Base-by-base conservation (phyloP, 2,797 vertebrate genomes). In the Yasuhikotakia modesta region DNA sequence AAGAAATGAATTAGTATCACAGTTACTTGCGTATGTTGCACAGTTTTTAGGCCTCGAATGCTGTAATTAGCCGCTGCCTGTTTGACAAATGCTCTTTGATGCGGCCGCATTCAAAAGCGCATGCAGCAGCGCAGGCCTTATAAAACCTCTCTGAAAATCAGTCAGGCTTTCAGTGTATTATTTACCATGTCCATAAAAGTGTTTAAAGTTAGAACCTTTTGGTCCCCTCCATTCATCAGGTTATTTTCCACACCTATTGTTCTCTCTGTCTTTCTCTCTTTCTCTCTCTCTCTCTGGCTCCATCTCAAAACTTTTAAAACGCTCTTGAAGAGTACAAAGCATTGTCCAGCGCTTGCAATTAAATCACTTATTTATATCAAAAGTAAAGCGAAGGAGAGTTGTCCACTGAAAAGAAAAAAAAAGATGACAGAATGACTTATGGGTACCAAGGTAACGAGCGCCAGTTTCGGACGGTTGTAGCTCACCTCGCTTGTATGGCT, bases 81-180 rank as follows among this genome's bases (percentile, higher is more conserved):
- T 88, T 87, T 90, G 84, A 71, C 86, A 83, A 86, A 86, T 82
- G 77, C 77, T 80, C 81, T 91, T 84, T 85, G 83, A 90, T 87
- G 82, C 69, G 76, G 65, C 80, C 48, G 67, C 86, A 89, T 88
- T 89, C 82, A 89, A 89, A 90, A 84, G 78, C 67, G 82, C 72
- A 75, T 66, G 53, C 79, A 88, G 83, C 87, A 87, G 85, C 69
- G 82, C 81, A 87, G 70, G 73, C 27, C 71, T 78, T 79, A 79
- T 79, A 84, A 83, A 79, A 76, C 27, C 71, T 79, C 79, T 80
- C 79, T 82, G 83, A 79, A 78, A 89, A 85, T 86, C 82, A 81
- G 82, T 90, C 83, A 83, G 82, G 35, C 85, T 85, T 55, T 83
- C 86, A 81, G 87, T 87, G 83, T 87, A 87, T 89, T 87, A 87